phyloP scores from a whole-genome alignment of 2,113 vertebrate genomes.

The Leiothrix lutea region DNA sequence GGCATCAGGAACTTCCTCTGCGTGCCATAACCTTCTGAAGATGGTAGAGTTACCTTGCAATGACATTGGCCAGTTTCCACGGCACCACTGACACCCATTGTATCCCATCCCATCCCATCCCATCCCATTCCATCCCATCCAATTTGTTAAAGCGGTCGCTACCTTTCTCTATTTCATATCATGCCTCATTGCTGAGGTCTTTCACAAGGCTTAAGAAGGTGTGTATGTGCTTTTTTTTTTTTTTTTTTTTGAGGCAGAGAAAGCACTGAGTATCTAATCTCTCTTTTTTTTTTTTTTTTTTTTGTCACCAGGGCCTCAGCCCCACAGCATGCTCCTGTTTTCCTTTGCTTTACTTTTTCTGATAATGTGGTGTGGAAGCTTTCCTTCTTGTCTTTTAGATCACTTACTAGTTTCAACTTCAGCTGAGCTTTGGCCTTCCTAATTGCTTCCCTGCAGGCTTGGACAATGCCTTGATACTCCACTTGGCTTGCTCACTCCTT shows the following conservation, averaged over 20 bases:
- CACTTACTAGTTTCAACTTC: not conserved
- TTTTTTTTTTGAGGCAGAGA: not conserved
- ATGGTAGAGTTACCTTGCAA: not conserved
- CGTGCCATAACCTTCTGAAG: not conserved
- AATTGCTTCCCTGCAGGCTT: not conserved
- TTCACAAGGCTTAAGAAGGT: not conserved
- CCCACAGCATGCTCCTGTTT: not conserved
- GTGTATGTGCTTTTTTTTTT: not conserved
- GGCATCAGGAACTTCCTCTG: not conserved
- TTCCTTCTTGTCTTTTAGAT: not conserved
- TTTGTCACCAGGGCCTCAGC: not conserved
- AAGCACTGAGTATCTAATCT: not conserved
- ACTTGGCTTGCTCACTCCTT: not conserved
- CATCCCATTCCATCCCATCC: not conserved
- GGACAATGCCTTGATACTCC: not conserved
- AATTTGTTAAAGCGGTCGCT: not conserved
- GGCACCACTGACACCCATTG: not conserved
- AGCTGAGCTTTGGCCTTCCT: conserved; percentile 14
- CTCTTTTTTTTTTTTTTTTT: not conserved
- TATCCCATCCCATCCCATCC: not conserved
- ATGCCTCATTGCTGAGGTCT: not conserved
- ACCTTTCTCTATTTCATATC: not conserved
- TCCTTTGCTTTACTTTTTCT: not conserved
- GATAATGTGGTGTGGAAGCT: not conserved
- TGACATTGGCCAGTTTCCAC: not conserved